Evolutionary conservation across 2,113 vertebrate genomes (phyloP).

Genomic region (Lycocorax pyrrhopterus): DNA sequence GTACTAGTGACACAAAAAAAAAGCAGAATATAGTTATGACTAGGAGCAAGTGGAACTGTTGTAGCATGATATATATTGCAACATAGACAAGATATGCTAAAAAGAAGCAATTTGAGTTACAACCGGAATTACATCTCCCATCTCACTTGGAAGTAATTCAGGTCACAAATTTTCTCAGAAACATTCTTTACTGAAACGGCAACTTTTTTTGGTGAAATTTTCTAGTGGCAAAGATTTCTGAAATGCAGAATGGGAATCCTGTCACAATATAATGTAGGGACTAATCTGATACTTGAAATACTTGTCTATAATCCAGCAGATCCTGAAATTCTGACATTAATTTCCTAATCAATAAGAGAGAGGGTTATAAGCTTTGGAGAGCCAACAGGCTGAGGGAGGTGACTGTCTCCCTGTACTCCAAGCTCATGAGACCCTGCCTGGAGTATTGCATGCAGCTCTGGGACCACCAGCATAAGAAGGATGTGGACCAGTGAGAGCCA

Average conservation of each 20-base stretch:
- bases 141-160: not conserved
- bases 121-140: not conserved
- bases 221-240: not conserved
- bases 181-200: not conserved
- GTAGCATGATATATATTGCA: not conserved
- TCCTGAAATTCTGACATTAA: not conserved
- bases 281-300: not conserved
- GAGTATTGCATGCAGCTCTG: not conserved
- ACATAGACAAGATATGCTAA: not conserved
- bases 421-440: not conserved
- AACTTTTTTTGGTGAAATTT: not conserved
- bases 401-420: not conserved
- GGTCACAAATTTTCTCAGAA: not conserved
- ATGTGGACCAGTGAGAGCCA: too few relatives aligned
- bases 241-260: not conserved
- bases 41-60: not conserved
- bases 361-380: not conserved
- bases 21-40: not conserved
- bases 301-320: not conserved
- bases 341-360: not conserved
- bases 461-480: not conserved
- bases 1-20: not conserved
- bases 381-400: not conserved
- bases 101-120: not conserved
- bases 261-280: not conserved